These are phyloP conservation scores for Microtus ochrogaster DNA, from an alignment of 2,113 vertebrate species.

Conservation along the genomic window DNA sequence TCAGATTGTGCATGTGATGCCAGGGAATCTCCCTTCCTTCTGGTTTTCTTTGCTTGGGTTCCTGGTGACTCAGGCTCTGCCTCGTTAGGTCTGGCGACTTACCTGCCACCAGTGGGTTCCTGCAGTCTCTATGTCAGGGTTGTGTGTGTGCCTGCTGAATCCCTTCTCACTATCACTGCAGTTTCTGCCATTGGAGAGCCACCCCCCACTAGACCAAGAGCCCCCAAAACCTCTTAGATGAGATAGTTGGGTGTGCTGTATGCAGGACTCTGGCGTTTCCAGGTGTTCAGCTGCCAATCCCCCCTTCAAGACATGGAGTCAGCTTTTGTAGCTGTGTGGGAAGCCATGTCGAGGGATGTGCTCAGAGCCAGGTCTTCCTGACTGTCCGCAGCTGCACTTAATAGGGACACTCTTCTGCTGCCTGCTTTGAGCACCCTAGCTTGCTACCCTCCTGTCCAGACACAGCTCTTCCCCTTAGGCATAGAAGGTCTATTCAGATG, in stretches of 20 bases:
- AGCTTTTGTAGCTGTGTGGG: background rate
- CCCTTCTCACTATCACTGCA: background rate
- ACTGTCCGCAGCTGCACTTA: accelerated
- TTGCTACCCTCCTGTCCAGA: background rate
- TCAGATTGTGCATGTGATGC: background rate
- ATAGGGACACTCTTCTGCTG: background rate
- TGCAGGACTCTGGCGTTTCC: background rate
- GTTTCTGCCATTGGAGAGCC: background rate
- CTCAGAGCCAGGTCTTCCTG: background rate
- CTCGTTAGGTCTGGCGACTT: background rate
- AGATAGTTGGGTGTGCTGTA: background rate
- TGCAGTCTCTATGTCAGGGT: background rate
- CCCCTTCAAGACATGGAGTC: accelerated
- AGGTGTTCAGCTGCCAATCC: accelerated
- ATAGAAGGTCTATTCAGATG: background rate
- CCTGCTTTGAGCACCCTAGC: accelerated
- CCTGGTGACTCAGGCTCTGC: background rate
- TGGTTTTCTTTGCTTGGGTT: background rate
- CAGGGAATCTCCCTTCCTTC: background rate
- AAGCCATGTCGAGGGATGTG: too few relatives aligned
- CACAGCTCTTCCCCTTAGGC: background rate
- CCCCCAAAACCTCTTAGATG: background rate
- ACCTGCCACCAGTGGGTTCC: too few relatives aligned
- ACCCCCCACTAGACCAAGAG: background rate
- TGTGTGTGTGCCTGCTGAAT: background rate